phyloP scores from a whole-genome alignment of 2,888 invertebrate genomes.

The Platycheirus rosarum region DNA sequence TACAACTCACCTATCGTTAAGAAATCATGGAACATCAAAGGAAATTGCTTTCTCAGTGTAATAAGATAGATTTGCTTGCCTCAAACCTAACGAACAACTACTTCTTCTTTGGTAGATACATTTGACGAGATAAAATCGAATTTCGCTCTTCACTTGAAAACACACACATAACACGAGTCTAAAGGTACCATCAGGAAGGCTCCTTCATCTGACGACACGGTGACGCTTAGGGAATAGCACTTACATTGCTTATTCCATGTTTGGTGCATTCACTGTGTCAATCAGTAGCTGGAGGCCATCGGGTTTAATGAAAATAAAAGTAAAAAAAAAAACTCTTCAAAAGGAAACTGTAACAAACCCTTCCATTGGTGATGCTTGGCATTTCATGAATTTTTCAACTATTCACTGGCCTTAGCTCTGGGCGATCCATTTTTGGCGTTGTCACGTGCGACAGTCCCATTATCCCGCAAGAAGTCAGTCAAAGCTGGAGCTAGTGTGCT shows the following conservation, averaged over 20 bases:
- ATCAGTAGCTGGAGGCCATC: constrained; percentile 12
- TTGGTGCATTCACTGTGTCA: background rate
- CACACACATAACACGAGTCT: background rate
- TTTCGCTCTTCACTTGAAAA: constrained; percentile 45
- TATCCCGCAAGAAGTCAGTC: constrained; percentile 63
- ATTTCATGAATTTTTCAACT: constrained; percentile 68
- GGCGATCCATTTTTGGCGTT: constrained; percentile 67
- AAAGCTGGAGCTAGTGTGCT: constrained; percentile 55
- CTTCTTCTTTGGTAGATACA: constrained; percentile 53
- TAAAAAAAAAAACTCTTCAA: constrained; percentile 17
- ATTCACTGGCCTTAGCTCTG: constrained; percentile 5
- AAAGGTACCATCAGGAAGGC: background rate
- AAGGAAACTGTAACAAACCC: constrained; percentile 54
- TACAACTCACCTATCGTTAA: no score
- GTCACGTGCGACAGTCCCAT: constrained; percentile 71
- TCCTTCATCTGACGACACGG: constrained; percentile 5
- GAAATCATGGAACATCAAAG: background rate
- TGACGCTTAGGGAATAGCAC: constrained; percentile 39
- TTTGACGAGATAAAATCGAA: constrained; percentile 59
- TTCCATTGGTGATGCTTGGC: constrained; percentile 18
- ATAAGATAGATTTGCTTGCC: constrained; percentile 41
- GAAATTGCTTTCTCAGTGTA: background rate
- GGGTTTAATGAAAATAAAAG: constrained; percentile 58
- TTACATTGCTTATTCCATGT: constrained; percentile 36
- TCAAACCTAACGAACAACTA: constrained; percentile 25